Evolutionary conservation across 2,113 vertebrate genomes (phyloP).

Genomic region (Microcebus lehilahytsara): DNA sequence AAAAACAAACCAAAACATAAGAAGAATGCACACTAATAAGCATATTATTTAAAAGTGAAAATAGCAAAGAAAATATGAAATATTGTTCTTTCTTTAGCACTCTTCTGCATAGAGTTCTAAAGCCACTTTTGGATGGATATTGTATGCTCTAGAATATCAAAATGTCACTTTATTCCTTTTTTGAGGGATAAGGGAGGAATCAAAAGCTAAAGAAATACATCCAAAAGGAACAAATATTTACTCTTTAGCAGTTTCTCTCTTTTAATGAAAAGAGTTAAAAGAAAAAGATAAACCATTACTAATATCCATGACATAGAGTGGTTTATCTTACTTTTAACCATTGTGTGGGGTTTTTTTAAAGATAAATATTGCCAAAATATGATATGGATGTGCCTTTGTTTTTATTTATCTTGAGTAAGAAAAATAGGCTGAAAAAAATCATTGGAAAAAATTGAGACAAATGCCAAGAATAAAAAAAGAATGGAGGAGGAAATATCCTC

Average conservation of each 20-base stretch:
- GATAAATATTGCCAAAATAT: neutral
- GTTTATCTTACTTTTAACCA: neutral
- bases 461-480: neutral
- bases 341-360: neutral
- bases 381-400: neutral
- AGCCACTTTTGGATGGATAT: neutral
- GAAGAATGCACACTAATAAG: neutral
- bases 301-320: neutral
- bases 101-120: neutral
- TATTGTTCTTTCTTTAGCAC: neutral
- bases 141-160: neutral
- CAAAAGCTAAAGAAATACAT: neutral
- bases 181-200: neutral
- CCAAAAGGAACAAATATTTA: neutral
- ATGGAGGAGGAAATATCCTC: neutral
- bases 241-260: neutral
- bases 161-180: neutral
- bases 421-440: conserved; percentile 22
- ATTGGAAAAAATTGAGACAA: neutral
- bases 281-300: neutral
- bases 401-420: neutral
- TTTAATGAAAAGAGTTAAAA: neutral
- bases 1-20: neutral
- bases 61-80: neutral
- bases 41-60: neutral